Percentiles rank a stretch among this genome's conserved stretches.
phyloP scores from a whole-genome alignment of 2,888 invertebrate genomes.

The Kryphioiulus occultus region DNA sequence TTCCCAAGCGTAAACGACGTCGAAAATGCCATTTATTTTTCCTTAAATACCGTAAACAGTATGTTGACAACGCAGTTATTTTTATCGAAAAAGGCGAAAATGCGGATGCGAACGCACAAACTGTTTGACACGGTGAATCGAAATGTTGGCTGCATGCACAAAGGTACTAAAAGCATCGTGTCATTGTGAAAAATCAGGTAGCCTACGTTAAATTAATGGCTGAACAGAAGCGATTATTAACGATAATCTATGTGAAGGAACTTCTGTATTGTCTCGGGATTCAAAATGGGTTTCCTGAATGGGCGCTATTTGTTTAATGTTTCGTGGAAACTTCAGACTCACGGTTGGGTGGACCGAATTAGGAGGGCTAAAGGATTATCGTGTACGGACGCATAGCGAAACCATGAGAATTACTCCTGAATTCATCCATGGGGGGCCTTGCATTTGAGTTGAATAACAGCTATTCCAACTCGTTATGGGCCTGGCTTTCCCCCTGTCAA shows the following conservation, averaged over 20 bases:
- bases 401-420: not conserved
- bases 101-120: not conserved
- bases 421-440: not conserved
- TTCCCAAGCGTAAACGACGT: no score
- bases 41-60: no score
- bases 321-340: slow-evolving; percentile 2
- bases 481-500: not conserved
- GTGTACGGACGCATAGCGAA: not conserved
- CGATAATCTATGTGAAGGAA: not conserved
- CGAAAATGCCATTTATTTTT: no score
- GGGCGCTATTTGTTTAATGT: slow-evolving; percentile 25
- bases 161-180: not conserved
- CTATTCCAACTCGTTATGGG: not conserved
- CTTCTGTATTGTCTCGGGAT: not conserved
- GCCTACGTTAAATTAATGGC: not conserved
- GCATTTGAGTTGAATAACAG: not conserved
- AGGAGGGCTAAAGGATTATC: slow-evolving; percentile 27
- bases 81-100: not conserved
- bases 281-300: not conserved
- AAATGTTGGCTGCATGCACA: not conserved
- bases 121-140: not conserved
- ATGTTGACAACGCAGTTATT: no score
- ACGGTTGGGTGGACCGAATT: not conserved
- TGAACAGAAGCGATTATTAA: slow-evolving; percentile 20
- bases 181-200: not conserved